phyloP scores from a whole-genome alignment of 2,888 invertebrate genomes.

The Arge pagana region DNA sequence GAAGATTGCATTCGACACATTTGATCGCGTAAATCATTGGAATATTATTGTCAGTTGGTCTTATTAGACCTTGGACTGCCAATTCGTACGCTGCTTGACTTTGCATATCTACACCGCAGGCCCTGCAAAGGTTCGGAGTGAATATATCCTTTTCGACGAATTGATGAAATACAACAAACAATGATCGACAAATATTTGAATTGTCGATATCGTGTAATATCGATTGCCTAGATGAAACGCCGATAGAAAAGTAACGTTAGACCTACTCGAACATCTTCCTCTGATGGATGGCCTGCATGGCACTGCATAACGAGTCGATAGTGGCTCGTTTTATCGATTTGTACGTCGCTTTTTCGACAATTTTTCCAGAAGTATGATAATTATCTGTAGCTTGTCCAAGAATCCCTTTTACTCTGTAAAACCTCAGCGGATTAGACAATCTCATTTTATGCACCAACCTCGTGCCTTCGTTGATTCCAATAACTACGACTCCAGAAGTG shows the following conservation, averaged over 20 bases:
- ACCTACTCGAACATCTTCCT: conserved; percentile 79
- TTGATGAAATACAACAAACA: background rate
- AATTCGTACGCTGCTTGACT: conserved; percentile 90
- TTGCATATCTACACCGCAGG: conserved; percentile 79
- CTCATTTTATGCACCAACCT: conserved; percentile 63
- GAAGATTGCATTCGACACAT: conserved; percentile 79
- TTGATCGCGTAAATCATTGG: conserved; percentile 86
- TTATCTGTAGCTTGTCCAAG: conserved; percentile 79
- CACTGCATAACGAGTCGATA: conserved; percentile 75
- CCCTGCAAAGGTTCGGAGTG: conserved; percentile 56
- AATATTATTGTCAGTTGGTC: conserved; percentile 71
- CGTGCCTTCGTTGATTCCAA: conserved; percentile 75
- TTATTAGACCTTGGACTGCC: conserved; percentile 78
- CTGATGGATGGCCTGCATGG: conserved; percentile 86
- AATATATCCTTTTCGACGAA: background rate
- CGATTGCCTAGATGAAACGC: too few relatives aligned
- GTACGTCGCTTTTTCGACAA: conserved; percentile 72
- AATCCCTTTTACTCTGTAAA: conserved; percentile 75
- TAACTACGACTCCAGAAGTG: conserved; percentile 76
- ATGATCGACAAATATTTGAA: too few relatives aligned
- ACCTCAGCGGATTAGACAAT: conserved; percentile 67
- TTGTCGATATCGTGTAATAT: too few relatives aligned
- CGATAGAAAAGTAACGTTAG: too few relatives aligned
- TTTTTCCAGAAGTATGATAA: conserved; percentile 72
- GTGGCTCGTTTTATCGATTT: conserved; percentile 70